A percentile compares a stretch with the other conserved stretches of the same genome.
These are phyloP conservation scores for Drosophila albomicans DNA, from an alignment of 1,140 invertebrate genomes.

Conservation along the genomic window DNA sequence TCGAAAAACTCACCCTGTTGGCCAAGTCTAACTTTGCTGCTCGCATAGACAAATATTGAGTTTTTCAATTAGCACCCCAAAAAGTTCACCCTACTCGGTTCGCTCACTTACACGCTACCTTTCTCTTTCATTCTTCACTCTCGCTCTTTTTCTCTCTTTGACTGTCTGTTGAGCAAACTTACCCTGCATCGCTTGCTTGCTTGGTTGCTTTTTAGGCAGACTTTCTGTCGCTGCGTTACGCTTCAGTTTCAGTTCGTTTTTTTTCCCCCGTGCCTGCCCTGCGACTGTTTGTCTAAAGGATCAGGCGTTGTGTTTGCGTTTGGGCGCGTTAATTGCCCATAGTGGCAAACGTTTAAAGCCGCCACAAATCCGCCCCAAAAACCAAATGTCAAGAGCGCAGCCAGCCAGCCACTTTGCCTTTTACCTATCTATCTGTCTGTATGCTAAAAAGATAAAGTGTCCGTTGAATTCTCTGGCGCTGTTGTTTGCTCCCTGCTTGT, in stretches of 20 bases:
- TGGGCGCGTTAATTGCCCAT: conserved; percentile 82
- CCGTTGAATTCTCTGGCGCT: conserved; percentile 26
- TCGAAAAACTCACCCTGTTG: conserved; percentile 40
- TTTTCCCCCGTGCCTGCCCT: conserved; percentile 10
- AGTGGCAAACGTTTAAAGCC: conserved; percentile 81
- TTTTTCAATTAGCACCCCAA: conserved; percentile 78
- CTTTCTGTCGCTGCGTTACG: conserved; percentile 23
- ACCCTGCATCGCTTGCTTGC: conserved; percentile 29
- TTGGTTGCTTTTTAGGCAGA: conserved; percentile 30
- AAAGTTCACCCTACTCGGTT: conserved; percentile 26
- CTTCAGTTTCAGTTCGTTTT: conserved; percentile 22
- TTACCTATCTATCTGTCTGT: conserved; percentile 53
- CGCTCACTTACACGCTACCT: conserved; percentile 1
- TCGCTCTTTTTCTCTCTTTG: neutral
- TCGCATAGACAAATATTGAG: conserved; percentile 74
- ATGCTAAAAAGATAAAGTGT: conserved; percentile 70
- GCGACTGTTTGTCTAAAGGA: conserved; percentile 76
- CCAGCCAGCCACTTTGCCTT: conserved; percentile 33
- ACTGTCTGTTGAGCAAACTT: conserved; percentile 22
- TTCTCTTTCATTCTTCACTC: neutral
- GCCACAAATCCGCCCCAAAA: conserved; percentile 72
- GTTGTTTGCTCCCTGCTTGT: conserved; percentile 67
- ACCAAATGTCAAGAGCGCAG: conserved; percentile 56
- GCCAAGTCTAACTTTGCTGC: conserved; percentile 45
- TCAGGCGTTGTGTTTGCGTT: conserved; percentile 75